A percentile compares a stretch with the other conserved stretches of the same genome.
Conservation (phyloP, 2,113 vertebrate genomes). For the Scopus umbretta region DNA sequence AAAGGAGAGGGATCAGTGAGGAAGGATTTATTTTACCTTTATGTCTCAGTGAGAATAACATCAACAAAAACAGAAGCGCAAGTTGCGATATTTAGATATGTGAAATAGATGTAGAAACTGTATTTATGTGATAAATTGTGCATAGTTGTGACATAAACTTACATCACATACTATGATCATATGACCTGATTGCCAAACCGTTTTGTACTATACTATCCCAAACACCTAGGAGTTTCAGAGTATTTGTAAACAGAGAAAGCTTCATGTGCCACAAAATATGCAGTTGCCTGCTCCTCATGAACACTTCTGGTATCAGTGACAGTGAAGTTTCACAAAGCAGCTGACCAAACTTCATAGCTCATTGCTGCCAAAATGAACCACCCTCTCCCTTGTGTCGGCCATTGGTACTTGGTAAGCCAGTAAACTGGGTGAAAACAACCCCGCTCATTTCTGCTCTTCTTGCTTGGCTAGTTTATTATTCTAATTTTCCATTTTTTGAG, state of each 20-base stretch:
- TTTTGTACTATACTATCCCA: neutral
- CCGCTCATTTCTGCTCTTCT: neutral
- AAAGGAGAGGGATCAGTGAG: neutral
- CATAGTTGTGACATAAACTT: neutral
- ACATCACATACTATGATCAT: neutral
- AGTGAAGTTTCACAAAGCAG: neutral
- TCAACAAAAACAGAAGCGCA: neutral
- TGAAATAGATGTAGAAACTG: neutral
- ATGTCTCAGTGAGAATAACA: neutral
- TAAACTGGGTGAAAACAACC: neutral
- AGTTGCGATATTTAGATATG: neutral
- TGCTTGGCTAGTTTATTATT: neutral
- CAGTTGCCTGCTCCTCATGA: neutral
- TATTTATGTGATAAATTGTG: neutral
- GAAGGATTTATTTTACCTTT: neutral
- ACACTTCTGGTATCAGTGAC: neutral
- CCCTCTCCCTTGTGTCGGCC: neutral
- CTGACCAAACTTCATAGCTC: neutral
- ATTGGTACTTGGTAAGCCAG: neutral
- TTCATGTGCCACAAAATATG: neutral
- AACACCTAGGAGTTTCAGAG: neutral
- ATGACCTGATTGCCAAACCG: neutral
- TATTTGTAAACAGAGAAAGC: neutral
- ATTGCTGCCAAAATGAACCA: neutral
- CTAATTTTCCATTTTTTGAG: neutral